Evolutionary conservation across 2,797 vertebrate genomes (phyloP), one percentile per base, ranked within the genome.

Genomic region (Cyprinella venusta): DNA sequence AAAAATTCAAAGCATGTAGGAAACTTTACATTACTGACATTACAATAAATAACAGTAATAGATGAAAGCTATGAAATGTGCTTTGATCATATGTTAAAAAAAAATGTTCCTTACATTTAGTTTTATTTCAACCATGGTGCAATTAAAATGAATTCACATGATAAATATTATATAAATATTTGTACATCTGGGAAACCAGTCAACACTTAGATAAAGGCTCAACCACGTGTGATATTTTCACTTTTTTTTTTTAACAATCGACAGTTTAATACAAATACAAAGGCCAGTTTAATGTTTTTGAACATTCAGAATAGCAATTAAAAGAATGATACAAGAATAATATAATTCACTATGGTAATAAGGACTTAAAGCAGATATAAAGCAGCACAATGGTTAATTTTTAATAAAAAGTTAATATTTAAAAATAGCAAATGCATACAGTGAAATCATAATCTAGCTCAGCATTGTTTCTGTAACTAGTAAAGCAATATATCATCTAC

Each of bases 341-440:
- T 45, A 61, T 70, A 38, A 70, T 61, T 45, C 9, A 12, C 16
- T 63, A 64, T 48, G 75, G 52, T 36, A 33, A n/a, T n/a, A 59
- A 33, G 26, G 26, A 61, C 36, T 63, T 48, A n/a, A 71, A 30
- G 59, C 24, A 61, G 61, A 63, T 30, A 30, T 63, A 30, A 80
- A 59, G 79, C 68, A 48, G 68, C 67, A 63, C 56, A 7, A 70
- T 42, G 38, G 33, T 54, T 26, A 2, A 26, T 56, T 69, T 67
- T 38, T 40, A 6, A 61, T 59, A 42, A 59, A 50, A 52, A 50
- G 19, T 78, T 64, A 13, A 45, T 48, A 65, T 33, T 78, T 79
- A 54, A 79, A 79, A 80, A 61, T 59, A 72, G 26, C 69, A 71
- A 80, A 45, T 15, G 54, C 24, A 64, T 48, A 63, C 38, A 72